Percentiles rank a stretch among this genome's conserved stretches.
These are phyloP conservation scores for Myzus persicae DNA, from an alignment of 1,140 invertebrate genomes.

Conservation along the genomic window DNA sequence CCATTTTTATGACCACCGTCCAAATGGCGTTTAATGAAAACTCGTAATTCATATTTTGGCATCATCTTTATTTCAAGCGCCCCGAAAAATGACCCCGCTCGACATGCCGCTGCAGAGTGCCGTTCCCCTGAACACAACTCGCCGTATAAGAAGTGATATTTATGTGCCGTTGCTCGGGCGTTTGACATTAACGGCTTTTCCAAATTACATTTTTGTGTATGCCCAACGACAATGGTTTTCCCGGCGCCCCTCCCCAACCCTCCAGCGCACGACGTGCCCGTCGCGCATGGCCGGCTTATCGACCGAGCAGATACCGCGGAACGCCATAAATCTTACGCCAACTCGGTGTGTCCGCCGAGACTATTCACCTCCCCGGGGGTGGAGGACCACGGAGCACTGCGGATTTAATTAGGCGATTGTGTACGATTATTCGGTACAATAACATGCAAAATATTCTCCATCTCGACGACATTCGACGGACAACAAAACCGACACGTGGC, in stretches of 20 bases:
- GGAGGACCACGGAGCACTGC: neutral
- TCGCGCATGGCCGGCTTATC: conserved; percentile 20
- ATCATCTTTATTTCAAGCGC: conserved; percentile 21
- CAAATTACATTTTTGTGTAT: conserved; percentile 55
- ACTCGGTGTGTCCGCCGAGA: neutral
- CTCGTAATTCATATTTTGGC: conserved; percentile 55
- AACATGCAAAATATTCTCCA: neutral
- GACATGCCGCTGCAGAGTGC: neutral
- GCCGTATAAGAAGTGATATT: conserved; percentile 40
- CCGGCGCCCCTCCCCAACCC: neutral
- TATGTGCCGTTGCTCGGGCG: conserved; percentile 29
- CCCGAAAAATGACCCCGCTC: conserved; percentile 3
- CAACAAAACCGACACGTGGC: neutral
- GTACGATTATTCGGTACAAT: neutral
- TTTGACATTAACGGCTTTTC: conserved; percentile 50
- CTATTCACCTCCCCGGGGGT: neutral
- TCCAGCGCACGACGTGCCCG: neutral
- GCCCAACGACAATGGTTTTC: conserved; percentile 37
- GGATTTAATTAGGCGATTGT: neutral
- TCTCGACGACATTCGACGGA: neutral
- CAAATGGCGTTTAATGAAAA: conserved; percentile 37
- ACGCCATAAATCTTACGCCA: conserved; percentile 20
- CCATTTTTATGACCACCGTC: conserved; percentile 15
- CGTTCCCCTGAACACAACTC: neutral
- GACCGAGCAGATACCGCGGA: neutral